Evolutionary conservation across 2,113 vertebrate genomes (phyloP).

Genomic region (Microtus richardsoni): DNA sequence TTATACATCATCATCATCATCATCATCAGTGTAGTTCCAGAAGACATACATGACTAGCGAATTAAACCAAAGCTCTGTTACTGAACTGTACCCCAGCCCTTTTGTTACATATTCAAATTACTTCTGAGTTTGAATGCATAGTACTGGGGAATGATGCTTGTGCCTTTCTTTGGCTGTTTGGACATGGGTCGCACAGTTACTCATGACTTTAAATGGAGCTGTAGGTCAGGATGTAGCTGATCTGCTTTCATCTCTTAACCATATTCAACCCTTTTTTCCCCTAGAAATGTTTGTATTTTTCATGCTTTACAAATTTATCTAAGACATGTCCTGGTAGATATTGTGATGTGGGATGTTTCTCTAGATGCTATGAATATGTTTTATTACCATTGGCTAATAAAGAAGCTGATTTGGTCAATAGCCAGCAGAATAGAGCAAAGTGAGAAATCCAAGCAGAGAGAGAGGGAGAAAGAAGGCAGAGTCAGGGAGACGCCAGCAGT

Average conservation of each 20-base stretch:
- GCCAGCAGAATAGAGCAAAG: no score
- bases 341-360: neutral
- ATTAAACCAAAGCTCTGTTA: neutral
- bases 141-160: neutral
- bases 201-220: neutral
- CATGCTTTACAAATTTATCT: slow-evolving; percentile 5
- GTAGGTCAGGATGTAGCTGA: neutral
- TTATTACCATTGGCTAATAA: no score
- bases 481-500: no score
- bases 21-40: no score
- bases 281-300: neutral
- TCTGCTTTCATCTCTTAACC: neutral
- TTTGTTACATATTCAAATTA: slow-evolving; percentile 20
- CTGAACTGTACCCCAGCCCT: neutral
- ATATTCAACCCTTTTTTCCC: neutral
- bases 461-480: no score
- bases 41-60: neutral
- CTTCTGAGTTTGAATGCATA: neutral
- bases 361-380: no score
- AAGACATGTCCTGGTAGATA: neutral
- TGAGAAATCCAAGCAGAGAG: no score
- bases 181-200: neutral
- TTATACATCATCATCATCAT: neutral
- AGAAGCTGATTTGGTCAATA: no score
- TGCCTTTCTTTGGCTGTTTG: neutral